These are phyloP conservation scores for Bursaphelenchus mucronatus DNA, from an alignment of 1,140 invertebrate genomes.

Conservation along the genomic window DNA sequence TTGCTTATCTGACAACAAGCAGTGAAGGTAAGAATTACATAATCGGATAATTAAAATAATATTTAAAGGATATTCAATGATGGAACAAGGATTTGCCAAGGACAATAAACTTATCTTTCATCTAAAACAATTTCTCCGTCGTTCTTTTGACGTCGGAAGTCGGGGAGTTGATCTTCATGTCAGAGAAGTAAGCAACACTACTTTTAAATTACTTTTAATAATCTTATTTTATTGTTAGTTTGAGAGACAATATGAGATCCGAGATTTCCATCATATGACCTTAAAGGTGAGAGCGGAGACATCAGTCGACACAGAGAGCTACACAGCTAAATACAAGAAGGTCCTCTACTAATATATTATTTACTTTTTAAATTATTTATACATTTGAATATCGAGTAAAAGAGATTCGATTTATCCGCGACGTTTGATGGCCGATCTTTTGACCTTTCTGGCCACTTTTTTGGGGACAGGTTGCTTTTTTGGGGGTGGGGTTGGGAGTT, in stretches of 20 bases:
- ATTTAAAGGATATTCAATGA: conserved; percentile 58
- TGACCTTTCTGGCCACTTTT: no score
- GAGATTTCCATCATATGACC: conserved; percentile 53
- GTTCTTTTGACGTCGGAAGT: conserved; percentile 57
- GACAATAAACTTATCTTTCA: conserved; percentile 58
- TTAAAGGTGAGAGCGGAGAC: conserved; percentile 57
- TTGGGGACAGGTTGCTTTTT: no score
- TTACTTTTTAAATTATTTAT: conserved; percentile 7
- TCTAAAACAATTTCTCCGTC: conserved; percentile 57
- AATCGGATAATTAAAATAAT: conserved; percentile 23
- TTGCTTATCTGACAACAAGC: conserved; percentile 58
- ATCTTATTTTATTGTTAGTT: conserved; percentile 46
- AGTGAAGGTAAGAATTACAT: conserved; percentile 50
- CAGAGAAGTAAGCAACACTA: conserved; percentile 39
- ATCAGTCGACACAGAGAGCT: conserved; percentile 51
- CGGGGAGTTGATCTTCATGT: conserved; percentile 50
- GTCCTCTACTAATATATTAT: conserved; percentile 39
- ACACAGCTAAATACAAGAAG: conserved; percentile 53
- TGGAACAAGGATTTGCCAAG: conserved; percentile 59
- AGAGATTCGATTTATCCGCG: no score
- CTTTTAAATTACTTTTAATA: background rate
- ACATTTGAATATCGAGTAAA: background rate
- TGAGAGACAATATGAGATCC: conserved; percentile 54
- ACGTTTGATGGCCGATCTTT: no score
- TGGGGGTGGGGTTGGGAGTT: no score